phyloP scores from a whole-genome alignment of 2,888 invertebrate species.

The Drosophila meridiana region DNA sequence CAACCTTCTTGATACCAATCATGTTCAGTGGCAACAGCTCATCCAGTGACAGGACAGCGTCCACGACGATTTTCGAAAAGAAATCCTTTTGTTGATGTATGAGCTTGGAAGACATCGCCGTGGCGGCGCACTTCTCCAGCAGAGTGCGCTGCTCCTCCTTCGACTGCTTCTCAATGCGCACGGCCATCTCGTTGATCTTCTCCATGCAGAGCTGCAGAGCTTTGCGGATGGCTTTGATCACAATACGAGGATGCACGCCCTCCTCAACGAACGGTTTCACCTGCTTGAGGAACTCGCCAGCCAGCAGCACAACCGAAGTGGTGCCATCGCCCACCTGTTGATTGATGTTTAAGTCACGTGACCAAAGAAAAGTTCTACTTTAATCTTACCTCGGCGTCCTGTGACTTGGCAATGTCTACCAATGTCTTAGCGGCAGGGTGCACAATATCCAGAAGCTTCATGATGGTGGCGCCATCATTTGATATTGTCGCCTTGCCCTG shows the following conservation, averaged over 20 bases:
- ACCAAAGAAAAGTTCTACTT: neutral
- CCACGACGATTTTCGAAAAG: slow-evolving; percentile 98
- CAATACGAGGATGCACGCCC: slow-evolving; percentile 96
- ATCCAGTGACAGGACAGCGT: slow-evolving; percentile 96
- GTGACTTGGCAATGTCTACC: slow-evolving; percentile 99
- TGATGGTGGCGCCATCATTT: slow-evolving; percentile 99
- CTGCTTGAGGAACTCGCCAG: slow-evolving; percentile 97
- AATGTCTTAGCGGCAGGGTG: slow-evolving; percentile 99
- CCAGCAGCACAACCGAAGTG: slow-evolving; percentile 97
- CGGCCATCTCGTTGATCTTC: slow-evolving; percentile 92
- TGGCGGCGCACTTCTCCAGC: slow-evolving; percentile 96
- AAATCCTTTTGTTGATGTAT: slow-evolving; percentile 98
- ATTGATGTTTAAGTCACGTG: slow-evolving; percentile 45
- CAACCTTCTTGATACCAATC: slow-evolving; percentile 99
- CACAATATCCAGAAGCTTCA: slow-evolving; percentile 98
- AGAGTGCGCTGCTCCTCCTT: slow-evolving; percentile 86
- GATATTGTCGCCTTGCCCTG: slow-evolving; percentile 97
- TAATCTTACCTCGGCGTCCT: slow-evolving; percentile 95
- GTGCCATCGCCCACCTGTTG: slow-evolving; percentile 98
- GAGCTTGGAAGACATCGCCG: slow-evolving; percentile 98
- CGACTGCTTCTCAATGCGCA: slow-evolving; percentile 89
- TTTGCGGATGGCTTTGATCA: slow-evolving; percentile 94
- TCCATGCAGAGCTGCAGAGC: slow-evolving; percentile 93
- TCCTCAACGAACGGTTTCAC: slow-evolving; percentile 98
- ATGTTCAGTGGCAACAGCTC: slow-evolving; percentile 97